phyloP scores from a whole-genome alignment of 2,797 vertebrate species.

The Cyclura pinguis region DNA sequence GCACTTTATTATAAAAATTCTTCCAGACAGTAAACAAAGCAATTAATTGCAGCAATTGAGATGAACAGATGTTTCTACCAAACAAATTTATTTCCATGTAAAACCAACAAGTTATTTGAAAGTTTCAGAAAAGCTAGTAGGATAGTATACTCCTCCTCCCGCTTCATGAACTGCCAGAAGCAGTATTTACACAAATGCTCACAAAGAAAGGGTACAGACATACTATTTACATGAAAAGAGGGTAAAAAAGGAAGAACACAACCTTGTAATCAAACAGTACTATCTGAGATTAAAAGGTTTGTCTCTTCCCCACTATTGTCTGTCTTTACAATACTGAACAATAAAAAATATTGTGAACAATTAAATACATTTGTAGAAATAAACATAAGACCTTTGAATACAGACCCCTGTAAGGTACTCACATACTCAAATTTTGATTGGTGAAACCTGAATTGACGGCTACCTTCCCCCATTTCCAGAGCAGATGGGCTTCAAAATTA shows the following conservation, averaged over 20 bases:
- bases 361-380: slow-evolving; percentile 52
- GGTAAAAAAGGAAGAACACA: slow-evolving; percentile 53
- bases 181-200: slow-evolving; percentile 71
- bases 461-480: background rate
- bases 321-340: slow-evolving; percentile 64
- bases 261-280: slow-evolving; percentile 61
- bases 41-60: background rate
- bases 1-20: background rate
- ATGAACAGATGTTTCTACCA: slow-evolving; percentile 58
- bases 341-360: slow-evolving; percentile 35
- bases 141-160: slow-evolving; percentile 17
- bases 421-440: background rate
- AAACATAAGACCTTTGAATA: background rate
- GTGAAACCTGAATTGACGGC: background rate
- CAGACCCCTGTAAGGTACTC: fast-evolving
- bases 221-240: slow-evolving; percentile 47
- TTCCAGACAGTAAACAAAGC: background rate
- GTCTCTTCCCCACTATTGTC: slow-evolving; percentile 29
- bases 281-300: slow-evolving; percentile 67
- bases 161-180: slow-evolving; percentile 66
- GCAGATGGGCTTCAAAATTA: background rate
- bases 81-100: slow-evolving; percentile 78
- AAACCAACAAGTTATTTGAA: slow-evolving; percentile 72
- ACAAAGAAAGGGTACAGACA: slow-evolving; percentile 62
- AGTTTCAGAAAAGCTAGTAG: slow-evolving; percentile 52